These are phyloP conservation scores for Arctocebus calabarensis DNA, from an alignment of 2,797 vertebrate species.

Conservation along the genomic window DNA sequence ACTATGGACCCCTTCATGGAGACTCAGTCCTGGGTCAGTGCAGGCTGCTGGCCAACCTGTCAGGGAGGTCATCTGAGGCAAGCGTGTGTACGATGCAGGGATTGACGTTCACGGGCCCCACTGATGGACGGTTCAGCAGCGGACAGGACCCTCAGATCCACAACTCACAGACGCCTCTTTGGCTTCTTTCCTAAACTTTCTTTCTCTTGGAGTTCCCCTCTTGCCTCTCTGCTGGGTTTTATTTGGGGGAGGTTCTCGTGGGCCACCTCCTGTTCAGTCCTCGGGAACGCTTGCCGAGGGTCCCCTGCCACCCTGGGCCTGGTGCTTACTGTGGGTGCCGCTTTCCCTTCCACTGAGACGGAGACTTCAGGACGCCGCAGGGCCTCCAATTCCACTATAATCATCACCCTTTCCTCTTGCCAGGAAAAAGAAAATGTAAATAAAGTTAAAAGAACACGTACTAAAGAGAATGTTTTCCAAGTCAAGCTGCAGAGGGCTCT, in stretches of 20 bases:
- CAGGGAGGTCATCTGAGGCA: conserved; percentile 66
- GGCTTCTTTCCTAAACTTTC: not conserved
- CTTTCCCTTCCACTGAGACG: not conserved
- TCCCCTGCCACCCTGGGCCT: fast-evolving
- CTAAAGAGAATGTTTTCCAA: not conserved
- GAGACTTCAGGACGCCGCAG: not conserved
- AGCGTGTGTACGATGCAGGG: not conserved
- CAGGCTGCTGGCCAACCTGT: conserved; percentile 46
- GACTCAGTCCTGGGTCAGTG: not conserved
- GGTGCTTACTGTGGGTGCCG: fast-evolving
- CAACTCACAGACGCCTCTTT: not conserved
- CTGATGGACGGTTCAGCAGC: conserved; percentile 77
- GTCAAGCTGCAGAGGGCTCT: not conserved
- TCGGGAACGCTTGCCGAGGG: fast-evolving
- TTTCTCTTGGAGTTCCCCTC: not conserved
- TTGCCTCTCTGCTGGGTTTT: not conserved
- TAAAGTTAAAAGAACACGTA: not conserved
- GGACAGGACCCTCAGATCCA: not conserved
- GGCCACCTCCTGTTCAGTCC: not conserved
- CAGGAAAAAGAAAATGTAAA: not conserved
- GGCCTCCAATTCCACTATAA: not conserved
- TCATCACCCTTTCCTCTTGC: conserved; percentile 14
- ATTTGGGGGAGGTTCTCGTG: not conserved
- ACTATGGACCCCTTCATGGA: fast-evolving
- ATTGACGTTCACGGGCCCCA: conserved; percentile 63